Conservation (phyloP, 2,888 invertebrate genomes). For the Nowickia ferox region DNA sequence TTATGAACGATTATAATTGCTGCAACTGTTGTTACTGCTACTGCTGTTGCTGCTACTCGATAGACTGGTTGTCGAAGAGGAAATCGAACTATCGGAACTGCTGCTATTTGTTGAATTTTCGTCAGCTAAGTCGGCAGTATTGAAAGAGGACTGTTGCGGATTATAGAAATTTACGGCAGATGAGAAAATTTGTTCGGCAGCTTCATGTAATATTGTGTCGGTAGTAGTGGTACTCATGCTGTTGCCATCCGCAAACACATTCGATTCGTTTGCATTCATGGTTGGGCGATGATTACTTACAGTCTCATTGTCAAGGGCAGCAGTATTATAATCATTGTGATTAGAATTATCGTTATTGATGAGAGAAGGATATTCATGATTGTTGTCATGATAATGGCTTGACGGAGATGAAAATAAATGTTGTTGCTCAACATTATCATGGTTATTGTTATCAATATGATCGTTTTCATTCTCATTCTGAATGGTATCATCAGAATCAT, state of each 20-base stretch:
- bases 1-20: slow-evolving; percentile 52
- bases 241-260: slow-evolving; percentile 60
- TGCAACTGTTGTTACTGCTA: slow-evolving; percentile 56
- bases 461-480: slow-evolving; percentile 16
- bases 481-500: slow-evolving; percentile 46
- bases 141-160: slow-evolving; percentile 58
- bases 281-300: slow-evolving; percentile 42
- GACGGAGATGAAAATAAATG: slow-evolving; percentile 12
- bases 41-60: slow-evolving; percentile 67
- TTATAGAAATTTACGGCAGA: slow-evolving; percentile 70
- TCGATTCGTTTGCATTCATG: slow-evolving; percentile 51
- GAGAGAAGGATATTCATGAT: background rate
- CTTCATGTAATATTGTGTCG: slow-evolving; percentile 66
- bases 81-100: slow-evolving; percentile 64
- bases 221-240: slow-evolving; percentile 67
- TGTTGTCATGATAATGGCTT: slow-evolving; percentile 22
- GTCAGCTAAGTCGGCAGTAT: slow-evolving; percentile 63
- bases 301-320: slow-evolving; percentile 35
- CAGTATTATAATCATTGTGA: slow-evolving; percentile 9
- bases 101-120: slow-evolving; percentile 66
- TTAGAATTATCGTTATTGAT: slow-evolving; percentile 16
- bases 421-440: slow-evolving; percentile 5
- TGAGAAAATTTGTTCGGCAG: slow-evolving; percentile 68
- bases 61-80: slow-evolving; percentile 58
- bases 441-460: slow-evolving; percentile 9